These are phyloP conservation scores for Fistularia tabacaria DNA, from an alignment of 2,797 vertebrate species.

Conservation along the genomic window DNA sequence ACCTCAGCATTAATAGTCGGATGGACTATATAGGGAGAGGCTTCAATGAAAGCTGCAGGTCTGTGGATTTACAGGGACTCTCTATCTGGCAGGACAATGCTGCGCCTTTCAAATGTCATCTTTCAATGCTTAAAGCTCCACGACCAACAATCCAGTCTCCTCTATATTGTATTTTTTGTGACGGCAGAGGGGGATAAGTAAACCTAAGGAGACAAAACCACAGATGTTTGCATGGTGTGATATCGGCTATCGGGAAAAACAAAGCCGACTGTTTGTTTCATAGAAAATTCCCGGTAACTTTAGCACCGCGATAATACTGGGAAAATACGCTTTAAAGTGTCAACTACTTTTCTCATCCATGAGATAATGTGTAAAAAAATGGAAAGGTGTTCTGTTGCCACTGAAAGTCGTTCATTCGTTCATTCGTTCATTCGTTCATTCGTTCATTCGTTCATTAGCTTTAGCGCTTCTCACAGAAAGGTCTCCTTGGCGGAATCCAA, in stretches of 20 bases:
- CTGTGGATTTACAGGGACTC: constrained; percentile 30
- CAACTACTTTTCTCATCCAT: too few relatives aligned
- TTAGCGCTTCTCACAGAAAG: too few relatives aligned
- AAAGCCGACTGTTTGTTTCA: too few relatives aligned
- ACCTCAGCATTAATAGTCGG: constrained; percentile 28
- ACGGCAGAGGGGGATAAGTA: constrained; percentile 2
- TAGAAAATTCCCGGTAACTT: too few relatives aligned
- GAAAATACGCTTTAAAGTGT: too few relatives aligned
- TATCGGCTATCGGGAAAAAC: background rate
- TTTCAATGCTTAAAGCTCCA: constrained; percentile 16
- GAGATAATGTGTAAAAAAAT: too few relatives aligned
- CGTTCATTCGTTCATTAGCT: too few relatives aligned
- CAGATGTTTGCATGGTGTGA: constrained; percentile 6
- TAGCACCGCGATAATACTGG: too few relatives aligned
- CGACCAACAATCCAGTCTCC: background rate
- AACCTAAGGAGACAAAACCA: constrained; percentile 4
- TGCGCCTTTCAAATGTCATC: constrained; percentile 29
- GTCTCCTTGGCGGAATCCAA: too few relatives aligned
- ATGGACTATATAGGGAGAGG: constrained; percentile 6
- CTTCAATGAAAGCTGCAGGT: constrained; percentile 17
- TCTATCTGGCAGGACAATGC: constrained; percentile 7
- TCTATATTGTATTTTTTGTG: background rate
- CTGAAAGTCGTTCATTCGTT: too few relatives aligned
- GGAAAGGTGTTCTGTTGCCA: too few relatives aligned
- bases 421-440: too few relatives aligned